Base-by-base conservation (phyloP, 2,113 vertebrate genomes). In the Salvator merianae region DNA sequence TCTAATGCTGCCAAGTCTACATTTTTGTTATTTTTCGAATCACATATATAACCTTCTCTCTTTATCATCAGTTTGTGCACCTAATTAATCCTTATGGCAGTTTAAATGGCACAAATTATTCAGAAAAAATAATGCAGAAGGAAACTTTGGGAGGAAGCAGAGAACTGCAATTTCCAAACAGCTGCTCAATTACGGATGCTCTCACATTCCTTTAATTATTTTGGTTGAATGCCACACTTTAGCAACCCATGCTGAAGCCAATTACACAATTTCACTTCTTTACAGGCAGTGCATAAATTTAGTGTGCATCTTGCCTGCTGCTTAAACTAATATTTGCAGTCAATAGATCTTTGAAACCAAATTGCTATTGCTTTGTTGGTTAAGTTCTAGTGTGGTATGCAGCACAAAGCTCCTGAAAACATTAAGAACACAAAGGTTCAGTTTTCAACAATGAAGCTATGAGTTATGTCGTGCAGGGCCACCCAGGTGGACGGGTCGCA, bases 221-320 rank as follows among this genome's bases (percentile, higher is more conserved):
- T 92, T 74, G 83, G 20, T 16, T 79, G 86, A 83, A 93, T 34
- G 43, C 32, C 92, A 43, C 62, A 66, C 75, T 70, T 69, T 79
- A 93, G 82, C 8, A 69, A 85, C 79, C 68, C 53, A 87, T 47
- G 14, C 22, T 80, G 47, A 78, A 87, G 93, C 75, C 90, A 84
- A 87, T 81, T 83, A 81, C 55, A 90, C 75, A 86, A 84, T 91
- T 90, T 81, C 63, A 84, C 91, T 86, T 81, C 81, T 92, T 87
- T 85, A 90, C 65, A 87, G 77, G 68, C 71, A 90, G 85, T 85
- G 87, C 71, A 90, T 74, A 89, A 88, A 91, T 43, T 82, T 75
- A 89, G 91, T 91, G 85, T 91, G 89, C 89, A 12, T 62, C 86
- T 91, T 86, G 73, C 77, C 77, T 81, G 28, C 77, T 77, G 50